Conservation (phyloP, 1,140 invertebrate genomes). For the Meloidogyne chitwoodi region DNA sequence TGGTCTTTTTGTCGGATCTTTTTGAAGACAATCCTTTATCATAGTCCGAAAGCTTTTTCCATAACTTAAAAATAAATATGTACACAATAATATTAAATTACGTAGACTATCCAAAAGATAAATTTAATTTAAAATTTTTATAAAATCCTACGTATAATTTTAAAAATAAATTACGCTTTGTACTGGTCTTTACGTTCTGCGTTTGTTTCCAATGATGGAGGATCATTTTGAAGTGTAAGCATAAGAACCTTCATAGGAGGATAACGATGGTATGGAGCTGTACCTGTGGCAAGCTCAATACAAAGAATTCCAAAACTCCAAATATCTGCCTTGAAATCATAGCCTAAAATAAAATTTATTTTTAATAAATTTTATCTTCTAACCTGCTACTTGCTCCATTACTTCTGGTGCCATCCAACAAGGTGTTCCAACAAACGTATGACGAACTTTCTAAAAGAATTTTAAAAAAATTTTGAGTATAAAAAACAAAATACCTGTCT, state of each 20-base stretch:
- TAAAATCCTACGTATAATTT: not conserved
- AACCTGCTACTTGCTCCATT: constrained; percentile 97
- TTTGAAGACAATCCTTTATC: constrained; percentile 84
- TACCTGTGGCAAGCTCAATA: constrained; percentile 96
- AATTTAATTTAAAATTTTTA: too few relatives aligned
- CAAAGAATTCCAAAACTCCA: constrained; percentile 99
- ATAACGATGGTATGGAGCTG: constrained; percentile 89
- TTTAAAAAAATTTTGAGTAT: not conserved
- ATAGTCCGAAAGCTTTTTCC: constrained; percentile 91
- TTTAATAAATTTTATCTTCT: constrained; percentile 61
- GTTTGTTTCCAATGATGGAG: constrained; percentile 87
- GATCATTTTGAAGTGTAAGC: constrained; percentile 95
- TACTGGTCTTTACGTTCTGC: constrained; percentile 96
- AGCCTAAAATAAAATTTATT: not conserved
- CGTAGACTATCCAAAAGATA: too few relatives aligned
- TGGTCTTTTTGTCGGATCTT: constrained; percentile 86
- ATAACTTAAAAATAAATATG: constrained; percentile 66
- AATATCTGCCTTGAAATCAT: constrained; percentile 82
- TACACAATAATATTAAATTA: not conserved
- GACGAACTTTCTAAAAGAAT: constrained; percentile 72
- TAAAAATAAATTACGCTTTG: constrained; percentile 64
- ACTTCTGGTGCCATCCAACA: constrained; percentile 99
- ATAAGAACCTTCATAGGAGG: constrained; percentile 98
- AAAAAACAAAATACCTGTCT: constrained; percentile 67
- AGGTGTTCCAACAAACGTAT: constrained; percentile 93